phyloP scores from a whole-genome alignment of 2,113 vertebrate species.

The Callithrix jacchus region DNA sequence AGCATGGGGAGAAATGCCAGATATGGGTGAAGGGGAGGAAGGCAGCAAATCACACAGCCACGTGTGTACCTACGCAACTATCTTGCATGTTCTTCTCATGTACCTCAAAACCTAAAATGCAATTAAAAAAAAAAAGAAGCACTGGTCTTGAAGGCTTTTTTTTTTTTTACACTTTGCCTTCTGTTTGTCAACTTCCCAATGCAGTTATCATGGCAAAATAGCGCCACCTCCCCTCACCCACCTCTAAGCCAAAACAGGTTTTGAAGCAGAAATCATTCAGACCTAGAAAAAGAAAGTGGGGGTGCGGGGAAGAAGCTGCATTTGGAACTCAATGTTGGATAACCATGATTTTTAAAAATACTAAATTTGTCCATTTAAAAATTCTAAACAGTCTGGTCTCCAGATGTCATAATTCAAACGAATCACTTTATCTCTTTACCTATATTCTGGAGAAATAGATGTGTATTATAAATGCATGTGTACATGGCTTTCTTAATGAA shows the following conservation, averaged over 20 bases:
- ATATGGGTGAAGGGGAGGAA: too few relatives aligned
- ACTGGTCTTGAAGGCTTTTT: background rate
- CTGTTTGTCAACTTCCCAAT: background rate
- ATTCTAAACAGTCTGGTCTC: background rate
- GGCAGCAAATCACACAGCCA: too few relatives aligned
- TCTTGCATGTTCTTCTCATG: too few relatives aligned
- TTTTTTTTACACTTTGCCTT: background rate
- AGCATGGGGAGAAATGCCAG: too few relatives aligned
- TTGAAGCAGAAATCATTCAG: background rate
- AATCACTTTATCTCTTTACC: constrained; percentile 51
- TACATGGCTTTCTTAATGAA: constrained; percentile 74
- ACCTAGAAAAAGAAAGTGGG: background rate
- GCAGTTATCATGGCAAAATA: background rate
- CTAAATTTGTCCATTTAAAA: background rate
- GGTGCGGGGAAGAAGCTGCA: background rate
- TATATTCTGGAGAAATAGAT: constrained; percentile 51
- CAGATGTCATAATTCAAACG: constrained; percentile 44
- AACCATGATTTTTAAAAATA: background rate
- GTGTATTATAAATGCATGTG: constrained; percentile 60
- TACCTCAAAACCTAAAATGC: too few relatives aligned
- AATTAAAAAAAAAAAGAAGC: background rate
- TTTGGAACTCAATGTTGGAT: background rate
- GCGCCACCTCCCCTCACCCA: rapidly evolving
- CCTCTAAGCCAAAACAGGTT: background rate
- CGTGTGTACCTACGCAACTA: too few relatives aligned